Conservation (phyloP, 2,888 invertebrate genomes). For the Drosophila prolongata region DNA sequence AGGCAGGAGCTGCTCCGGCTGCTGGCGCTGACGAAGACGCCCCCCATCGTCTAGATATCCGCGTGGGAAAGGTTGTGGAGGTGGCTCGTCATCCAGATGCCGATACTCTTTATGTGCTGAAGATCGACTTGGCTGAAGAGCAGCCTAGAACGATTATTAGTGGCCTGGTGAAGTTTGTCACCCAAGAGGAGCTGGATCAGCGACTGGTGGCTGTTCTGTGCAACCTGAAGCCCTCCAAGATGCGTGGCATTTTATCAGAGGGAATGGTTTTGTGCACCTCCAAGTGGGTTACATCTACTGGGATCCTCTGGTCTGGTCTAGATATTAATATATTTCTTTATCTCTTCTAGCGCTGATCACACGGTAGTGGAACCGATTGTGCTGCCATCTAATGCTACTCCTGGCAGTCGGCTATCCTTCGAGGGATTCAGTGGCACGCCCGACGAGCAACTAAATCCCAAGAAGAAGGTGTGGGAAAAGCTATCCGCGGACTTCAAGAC, state of each 20-base stretch:
- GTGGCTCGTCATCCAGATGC: slow-evolving; percentile 96
- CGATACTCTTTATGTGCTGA: slow-evolving; percentile 95
- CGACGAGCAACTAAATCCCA: slow-evolving; percentile 95
- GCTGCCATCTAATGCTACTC: slow-evolving; percentile 90
- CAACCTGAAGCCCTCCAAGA: slow-evolving; percentile 98
- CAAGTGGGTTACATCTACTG: slow-evolving; percentile 84
- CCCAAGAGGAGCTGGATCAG: slow-evolving; percentile 95
- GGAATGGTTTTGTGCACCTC: slow-evolving; percentile 98
- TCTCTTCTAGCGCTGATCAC: slow-evolving; percentile 87
- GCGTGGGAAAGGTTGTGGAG: slow-evolving; percentile 94
- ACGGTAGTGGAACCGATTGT: slow-evolving; percentile 93
- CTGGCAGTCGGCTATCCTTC: slow-evolving; percentile 93
- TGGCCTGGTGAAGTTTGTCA: slow-evolving; percentile 96
- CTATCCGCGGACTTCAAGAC: slow-evolving; percentile 92
- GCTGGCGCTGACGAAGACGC: slow-evolving; percentile 85
- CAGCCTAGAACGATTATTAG: slow-evolving; percentile 91
- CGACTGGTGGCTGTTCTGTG: slow-evolving; percentile 96
- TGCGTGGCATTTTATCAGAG: slow-evolving; percentile 95
- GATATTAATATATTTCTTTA: neutral
- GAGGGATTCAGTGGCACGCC: slow-evolving; percentile 93
- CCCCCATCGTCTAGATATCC: slow-evolving; percentile 92
- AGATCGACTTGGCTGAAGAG: slow-evolving; percentile 94
- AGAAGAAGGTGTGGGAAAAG: slow-evolving; percentile 98
- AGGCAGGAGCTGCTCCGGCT: slow-evolving; percentile 71
- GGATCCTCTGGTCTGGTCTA: accelerated